These are phyloP conservation scores for Dysmachus trigonus DNA, from an alignment of 2,888 invertebrate genomes.

Conservation along the genomic window DNA sequence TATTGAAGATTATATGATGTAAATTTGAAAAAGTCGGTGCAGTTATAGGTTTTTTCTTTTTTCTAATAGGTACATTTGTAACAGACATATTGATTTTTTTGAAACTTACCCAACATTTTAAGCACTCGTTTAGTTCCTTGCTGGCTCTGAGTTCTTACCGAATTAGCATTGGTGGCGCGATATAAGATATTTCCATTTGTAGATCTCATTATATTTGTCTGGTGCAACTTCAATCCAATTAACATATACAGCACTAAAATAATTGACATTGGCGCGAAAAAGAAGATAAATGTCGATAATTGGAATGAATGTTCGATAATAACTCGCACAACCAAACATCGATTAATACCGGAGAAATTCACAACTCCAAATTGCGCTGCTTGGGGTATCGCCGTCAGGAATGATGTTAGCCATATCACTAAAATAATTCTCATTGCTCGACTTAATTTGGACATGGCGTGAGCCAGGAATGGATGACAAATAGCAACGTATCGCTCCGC, in stretches of 20 bases:
- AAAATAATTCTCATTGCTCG: constrained; percentile 81
- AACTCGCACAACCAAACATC: constrained; percentile 60
- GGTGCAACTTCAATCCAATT: constrained; percentile 75
- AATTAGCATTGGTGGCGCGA: constrained; percentile 50
- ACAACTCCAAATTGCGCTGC: constrained; percentile 80
- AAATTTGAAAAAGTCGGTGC: no score
- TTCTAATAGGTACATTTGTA: no score
- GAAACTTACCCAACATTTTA: constrained; percentile 78
- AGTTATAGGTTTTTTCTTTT: no score
- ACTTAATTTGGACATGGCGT: constrained; percentile 84
- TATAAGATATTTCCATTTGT: constrained; percentile 55
- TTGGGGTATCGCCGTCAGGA: constrained; percentile 79
- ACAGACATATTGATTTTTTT: no score
- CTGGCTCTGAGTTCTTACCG: constrained; percentile 63
- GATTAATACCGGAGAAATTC: constrained; percentile 56
- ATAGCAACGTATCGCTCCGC: constrained; percentile 76
- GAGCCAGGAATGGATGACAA: constrained; percentile 72
- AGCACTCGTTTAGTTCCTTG: constrained; percentile 75
- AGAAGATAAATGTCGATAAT: constrained; percentile 78
- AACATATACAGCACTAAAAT: constrained; percentile 84
- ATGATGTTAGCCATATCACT: constrained; percentile 80
- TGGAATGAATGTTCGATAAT: constrained; percentile 68
- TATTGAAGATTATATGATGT: no score
- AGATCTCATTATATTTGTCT: constrained; percentile 65
- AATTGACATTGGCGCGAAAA: constrained; percentile 87